phyloP scores from a whole-genome alignment of 2,797 vertebrate species.

The Naso thynnoides region DNA sequence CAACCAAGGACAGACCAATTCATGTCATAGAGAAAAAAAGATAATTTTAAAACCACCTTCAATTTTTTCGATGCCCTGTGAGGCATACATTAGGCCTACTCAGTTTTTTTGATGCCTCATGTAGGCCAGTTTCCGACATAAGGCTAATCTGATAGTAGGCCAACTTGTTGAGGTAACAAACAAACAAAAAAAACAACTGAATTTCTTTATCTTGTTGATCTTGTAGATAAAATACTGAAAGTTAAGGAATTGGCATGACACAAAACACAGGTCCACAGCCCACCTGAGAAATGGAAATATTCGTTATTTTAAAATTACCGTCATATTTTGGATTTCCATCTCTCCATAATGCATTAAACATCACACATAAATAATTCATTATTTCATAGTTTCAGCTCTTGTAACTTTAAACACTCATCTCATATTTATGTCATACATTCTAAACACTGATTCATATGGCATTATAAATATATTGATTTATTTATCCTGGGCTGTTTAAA shows the following conservation, averaged over 20 bases:
- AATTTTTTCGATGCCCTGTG: not conserved
- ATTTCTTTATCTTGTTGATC: not conserved
- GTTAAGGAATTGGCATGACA: not conserved
- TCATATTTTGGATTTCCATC: constrained; percentile 1
- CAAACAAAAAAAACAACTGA: not conserved
- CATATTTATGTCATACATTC: constrained; percentile 35
- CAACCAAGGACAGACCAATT: not conserved
- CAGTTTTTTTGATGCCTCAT: not conserved
- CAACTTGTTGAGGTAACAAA: no score
- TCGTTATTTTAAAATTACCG: not conserved
- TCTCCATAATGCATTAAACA: constrained; percentile 35
- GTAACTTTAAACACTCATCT: constrained; percentile 36
- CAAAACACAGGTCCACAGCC: no score
- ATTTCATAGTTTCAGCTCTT: constrained; percentile 11
- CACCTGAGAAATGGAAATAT: not conserved
- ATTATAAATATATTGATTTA: constrained; percentile 12
- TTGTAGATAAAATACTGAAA: not conserved
- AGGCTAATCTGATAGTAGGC: not conserved
- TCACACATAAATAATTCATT: constrained; percentile 38
- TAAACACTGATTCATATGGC: no score
- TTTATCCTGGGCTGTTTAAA: constrained; percentile 19
- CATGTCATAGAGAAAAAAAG: not conserved
- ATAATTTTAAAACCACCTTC: not conserved
- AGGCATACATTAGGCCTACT: no score
- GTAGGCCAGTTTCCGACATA: no score